Conservation (phyloP, 2,888 invertebrate genomes). For the Marasmarcha lunaedactyla region DNA sequence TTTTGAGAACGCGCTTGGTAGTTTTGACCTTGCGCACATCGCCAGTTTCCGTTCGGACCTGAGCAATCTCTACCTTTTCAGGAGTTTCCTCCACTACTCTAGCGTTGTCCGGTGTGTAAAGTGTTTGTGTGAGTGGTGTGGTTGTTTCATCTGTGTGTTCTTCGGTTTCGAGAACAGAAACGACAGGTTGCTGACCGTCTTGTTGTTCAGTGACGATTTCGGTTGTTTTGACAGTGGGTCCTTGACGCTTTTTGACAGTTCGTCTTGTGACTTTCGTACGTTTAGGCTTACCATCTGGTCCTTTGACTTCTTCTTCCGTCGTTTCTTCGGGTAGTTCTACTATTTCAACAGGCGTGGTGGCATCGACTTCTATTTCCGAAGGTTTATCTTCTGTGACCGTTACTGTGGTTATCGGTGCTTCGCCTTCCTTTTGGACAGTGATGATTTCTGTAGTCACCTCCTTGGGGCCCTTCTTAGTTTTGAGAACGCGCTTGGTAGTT, state of each 20-base stretch:
- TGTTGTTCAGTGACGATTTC: constrained; percentile 38
- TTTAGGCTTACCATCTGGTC: constrained; percentile 16
- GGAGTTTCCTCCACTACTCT: constrained; percentile 31
- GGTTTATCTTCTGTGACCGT: constrained; percentile 28
- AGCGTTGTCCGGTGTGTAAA: constrained; percentile 16
- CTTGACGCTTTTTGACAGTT: constrained; percentile 40
- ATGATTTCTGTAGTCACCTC: constrained; percentile 55
- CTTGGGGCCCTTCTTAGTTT: constrained; percentile 43
- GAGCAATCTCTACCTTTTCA: constrained; percentile 32
- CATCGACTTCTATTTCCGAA: constrained; percentile 14
- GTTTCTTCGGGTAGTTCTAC: constrained; percentile 18
- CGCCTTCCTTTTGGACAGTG: constrained; percentile 44
- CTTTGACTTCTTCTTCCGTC: constrained; percentile 13
- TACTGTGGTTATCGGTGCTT: constrained; percentile 33
- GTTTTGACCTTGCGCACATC: constrained; percentile 33
- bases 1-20: constrained; percentile 52
- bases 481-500: constrained; percentile 40
- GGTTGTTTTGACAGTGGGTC: constrained; percentile 25
- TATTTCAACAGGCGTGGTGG: constrained; percentile 12
- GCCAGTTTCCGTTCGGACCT: constrained; percentile 37
- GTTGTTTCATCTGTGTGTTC: constrained; percentile 21
- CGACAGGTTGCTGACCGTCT: constrained; percentile 44
- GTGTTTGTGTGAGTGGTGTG: constrained; percentile 11
- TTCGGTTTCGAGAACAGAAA: constrained; percentile 35
- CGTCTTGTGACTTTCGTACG: constrained; percentile 21